Base-by-base conservation (phyloP, 1,140 invertebrate species). In the Ips nitidus region DNA sequence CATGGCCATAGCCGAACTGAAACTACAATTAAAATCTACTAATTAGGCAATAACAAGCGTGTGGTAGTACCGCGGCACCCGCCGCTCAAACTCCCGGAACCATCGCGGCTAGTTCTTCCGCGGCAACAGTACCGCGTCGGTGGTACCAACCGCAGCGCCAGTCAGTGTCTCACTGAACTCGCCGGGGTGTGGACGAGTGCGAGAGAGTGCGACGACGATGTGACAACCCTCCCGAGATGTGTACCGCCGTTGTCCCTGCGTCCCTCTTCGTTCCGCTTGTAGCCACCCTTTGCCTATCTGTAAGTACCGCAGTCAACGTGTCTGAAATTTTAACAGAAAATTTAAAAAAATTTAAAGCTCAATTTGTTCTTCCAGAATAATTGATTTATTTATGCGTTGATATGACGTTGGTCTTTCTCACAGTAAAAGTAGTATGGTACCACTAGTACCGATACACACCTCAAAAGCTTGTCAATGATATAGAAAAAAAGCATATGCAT, bases 181-280 rank as follows among this genome's bases (percentile, higher is more conserved):
- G 59, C 52, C 39, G 68, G 68, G 68, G 37, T 55, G 5, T 7
- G 52, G 64, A 57, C 40, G 60, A 64, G 55, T n/a, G 43, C 36
- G 60, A 42, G 58, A 8, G 59, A 40, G 68, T 52, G 68, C 60
- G 68, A 62, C 60, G 52, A 65, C 52, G 66, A 53, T 60, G 68
- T 70, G 68, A 70, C 68, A 56, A 41, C 40, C 43, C 58, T 37
- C 68, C 62, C 68, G 68, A 70, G 47, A 70, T 70, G 68, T 45
- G 53, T 70, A 42, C 68, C 52, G 37, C 52, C 7, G 45, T n/a
- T 5, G 59, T 50, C 58, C 39, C 66, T 43, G 68, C 60, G n/a
- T 40, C 57, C 22, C 55, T 64, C 39, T 56, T 64, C 53, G 61
- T 64, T 50, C 60, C 64, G n/a, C 60, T 70, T 52, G 55, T 70